Evolutionary conservation across 2,888 invertebrate genomes (phyloP).

Genomic region (Fragum fragum): DNA sequence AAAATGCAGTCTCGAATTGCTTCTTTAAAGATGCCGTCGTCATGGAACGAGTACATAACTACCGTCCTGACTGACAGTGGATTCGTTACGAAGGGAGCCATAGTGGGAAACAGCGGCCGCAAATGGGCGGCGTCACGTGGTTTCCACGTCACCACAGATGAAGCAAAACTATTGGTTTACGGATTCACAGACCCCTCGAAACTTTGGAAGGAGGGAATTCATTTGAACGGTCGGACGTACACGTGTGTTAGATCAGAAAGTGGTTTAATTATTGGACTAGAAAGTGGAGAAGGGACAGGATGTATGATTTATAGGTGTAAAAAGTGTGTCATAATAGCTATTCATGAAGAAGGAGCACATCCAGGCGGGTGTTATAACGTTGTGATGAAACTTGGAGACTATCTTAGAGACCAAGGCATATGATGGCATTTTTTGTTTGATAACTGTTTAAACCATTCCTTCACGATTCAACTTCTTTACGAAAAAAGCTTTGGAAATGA

Average conservation of each 20-base stretch:
- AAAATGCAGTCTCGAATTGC: conserved; percentile 69
- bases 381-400: conserved; percentile 76
- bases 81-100: conserved; percentile 73
- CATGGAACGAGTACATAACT: conserved; percentile 79
- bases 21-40: conserved; percentile 74
- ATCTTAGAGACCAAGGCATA: conserved; percentile 75
- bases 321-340: conserved; percentile 72
- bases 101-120: conserved; percentile 71
- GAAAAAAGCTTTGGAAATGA: too few species aligned
- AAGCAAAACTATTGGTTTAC: conserved; percentile 67
- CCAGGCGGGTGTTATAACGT: conserved; percentile 76
- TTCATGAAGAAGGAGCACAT: conserved; percentile 76
- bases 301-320: conserved; percentile 75
- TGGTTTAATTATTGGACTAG: conserved; percentile 72
- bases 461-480: too few species aligned
- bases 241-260: conserved; percentile 74
- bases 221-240: conserved; percentile 63
- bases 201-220: conserved; percentile 71
- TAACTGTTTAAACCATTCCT: too few species aligned
- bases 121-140: conserved; percentile 73
- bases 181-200: conserved; percentile 74
- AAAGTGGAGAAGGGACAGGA: conserved; percentile 71
- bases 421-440: conserved; percentile 45
- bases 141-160: conserved; percentile 66
- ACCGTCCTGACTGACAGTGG: conserved; percentile 76